These are phyloP conservation scores for Dipodomys ordii DNA, from an alignment of 2,113 vertebrate species.

Conservation along the genomic window DNA sequence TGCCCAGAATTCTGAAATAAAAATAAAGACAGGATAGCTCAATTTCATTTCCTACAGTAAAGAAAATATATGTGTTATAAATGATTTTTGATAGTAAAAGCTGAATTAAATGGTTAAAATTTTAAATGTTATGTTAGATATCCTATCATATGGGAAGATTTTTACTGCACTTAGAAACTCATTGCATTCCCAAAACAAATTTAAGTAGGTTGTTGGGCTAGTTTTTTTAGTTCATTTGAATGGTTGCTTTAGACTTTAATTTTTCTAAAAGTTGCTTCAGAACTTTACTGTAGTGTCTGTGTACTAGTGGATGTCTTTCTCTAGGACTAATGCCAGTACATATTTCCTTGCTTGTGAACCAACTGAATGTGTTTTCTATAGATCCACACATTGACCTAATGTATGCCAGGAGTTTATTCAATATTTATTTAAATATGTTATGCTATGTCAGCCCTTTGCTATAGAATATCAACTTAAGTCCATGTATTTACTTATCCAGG, in stretches of 20 bases:
- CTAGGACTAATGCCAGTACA: not conserved
- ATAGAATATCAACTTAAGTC: conserved; percentile 11
- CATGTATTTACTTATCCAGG: not conserved
- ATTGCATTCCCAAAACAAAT: not conserved
- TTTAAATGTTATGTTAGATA: conserved; percentile 7
- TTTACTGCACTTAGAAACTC: not conserved
- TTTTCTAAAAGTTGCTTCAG: not conserved
- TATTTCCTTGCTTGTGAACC: not conserved
- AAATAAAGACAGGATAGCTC: conserved; percentile 16
- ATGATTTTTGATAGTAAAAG: not conserved
- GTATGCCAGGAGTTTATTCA: not conserved
- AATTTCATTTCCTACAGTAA: conserved; percentile 31
- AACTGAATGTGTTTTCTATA: not conserved
- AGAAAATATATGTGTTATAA: not conserved
- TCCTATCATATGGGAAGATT: conserved; percentile 1
- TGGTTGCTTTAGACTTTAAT: not conserved
- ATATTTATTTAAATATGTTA: too few species aligned
- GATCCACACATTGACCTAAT: not conserved
- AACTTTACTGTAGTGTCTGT: not conserved
- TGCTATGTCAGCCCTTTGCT: not conserved
- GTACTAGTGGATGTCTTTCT: not conserved
- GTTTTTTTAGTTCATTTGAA: not conserved
- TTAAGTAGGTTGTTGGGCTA: not conserved
- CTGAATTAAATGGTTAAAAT: not conserved
- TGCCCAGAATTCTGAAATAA: conserved; percentile 31